Evolutionary conservation across 2,797 vertebrate species (phyloP).

Genomic region (Avahi laniger): DNA sequence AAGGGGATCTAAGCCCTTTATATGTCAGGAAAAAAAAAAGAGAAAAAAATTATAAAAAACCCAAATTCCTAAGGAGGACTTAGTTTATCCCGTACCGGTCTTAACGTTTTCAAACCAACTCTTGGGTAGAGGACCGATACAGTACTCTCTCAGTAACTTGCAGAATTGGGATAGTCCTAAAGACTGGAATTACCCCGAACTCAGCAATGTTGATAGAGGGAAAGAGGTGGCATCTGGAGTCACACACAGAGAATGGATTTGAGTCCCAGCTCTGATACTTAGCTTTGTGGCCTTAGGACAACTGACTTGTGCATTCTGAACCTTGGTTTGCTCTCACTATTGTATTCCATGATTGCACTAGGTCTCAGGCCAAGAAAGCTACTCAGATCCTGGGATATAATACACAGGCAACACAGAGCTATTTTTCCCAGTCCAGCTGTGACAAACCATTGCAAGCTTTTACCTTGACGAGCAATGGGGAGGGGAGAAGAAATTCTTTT

Average conservation of each 20-base stretch:
- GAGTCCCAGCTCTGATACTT: not conserved
- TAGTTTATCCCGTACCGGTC: not conserved
- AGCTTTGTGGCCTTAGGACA: not conserved
- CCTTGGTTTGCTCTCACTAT: not conserved
- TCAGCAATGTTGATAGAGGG: not conserved
- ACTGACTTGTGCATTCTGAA: not conserved
- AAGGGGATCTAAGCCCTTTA: not conserved
- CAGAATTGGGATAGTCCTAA: not conserved
- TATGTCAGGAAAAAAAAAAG: too few relatives aligned
- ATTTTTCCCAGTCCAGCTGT: not conserved
- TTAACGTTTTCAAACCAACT: slow-evolving; percentile 41
- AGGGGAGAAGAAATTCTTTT: slow-evolving; percentile 33
- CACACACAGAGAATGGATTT: not conserved
- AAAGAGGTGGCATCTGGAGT: not conserved
- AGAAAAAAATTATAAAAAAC: too few relatives aligned
- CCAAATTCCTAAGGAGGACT: not conserved
- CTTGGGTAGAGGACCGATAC: not conserved
- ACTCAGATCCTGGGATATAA: slow-evolving; percentile 28
- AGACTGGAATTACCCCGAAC: not conserved
- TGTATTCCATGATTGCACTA: not conserved
- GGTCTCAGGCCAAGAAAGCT: not conserved
- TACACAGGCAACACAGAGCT: not conserved
- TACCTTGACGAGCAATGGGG: not conserved
- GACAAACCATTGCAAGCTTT: slow-evolving; percentile 27
- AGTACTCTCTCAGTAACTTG: not conserved